Evolutionary conservation across 2,797 vertebrate species (phyloP), one percentile per base, ranked within the genome.

Genomic region (Eospalax fontanierii): DNA sequence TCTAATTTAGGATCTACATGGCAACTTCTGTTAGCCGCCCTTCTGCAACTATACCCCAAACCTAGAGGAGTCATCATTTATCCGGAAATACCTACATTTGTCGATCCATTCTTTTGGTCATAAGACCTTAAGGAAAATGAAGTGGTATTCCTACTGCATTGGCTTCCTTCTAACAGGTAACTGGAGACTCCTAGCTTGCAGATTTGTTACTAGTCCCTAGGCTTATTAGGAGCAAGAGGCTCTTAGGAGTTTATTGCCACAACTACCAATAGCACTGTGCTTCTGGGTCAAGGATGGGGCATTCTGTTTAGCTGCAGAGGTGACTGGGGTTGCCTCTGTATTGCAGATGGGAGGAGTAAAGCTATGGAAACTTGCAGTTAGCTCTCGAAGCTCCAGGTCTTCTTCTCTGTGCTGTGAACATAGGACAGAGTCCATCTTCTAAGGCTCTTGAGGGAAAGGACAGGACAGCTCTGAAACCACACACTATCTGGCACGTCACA

Each of bases 391-490:
- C 35, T 66, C 63, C 79, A 35, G 35, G 4, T 26, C 50, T 63
- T 14, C 11, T 78, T 84, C 66, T 88, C 61, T 75, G 15, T 40
- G 73, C 90, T 43, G 12, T 0, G 35, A 33, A 54, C 28, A 43
- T 63, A 76, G 63, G 70, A 43, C 0, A 24, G 46, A 2, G 22
- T 21, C 50, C 35, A 21, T 38, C 87, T 80, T 38, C 15, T 65
- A 79, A 91, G n/a, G 38, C 24, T 81, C 21, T 22, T 68, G 79
- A 93, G 46, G 33, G 35, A 68, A 68, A 16, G 54, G 70, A 74
- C 26, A 76, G 40, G 19, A 66, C 70, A 65, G 11, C 59, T 75
- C 74, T 79, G 82, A 93, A 96, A 82, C 33, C 61, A 84, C 76
- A 70, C 18, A 83, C 19, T 90, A 76, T 33, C 73, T 86, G 46